Percentiles rank a stretch among this genome's conserved stretches.
Conservation (phyloP, 2,888 invertebrate species). For the Ferrisia virgata region DNA sequence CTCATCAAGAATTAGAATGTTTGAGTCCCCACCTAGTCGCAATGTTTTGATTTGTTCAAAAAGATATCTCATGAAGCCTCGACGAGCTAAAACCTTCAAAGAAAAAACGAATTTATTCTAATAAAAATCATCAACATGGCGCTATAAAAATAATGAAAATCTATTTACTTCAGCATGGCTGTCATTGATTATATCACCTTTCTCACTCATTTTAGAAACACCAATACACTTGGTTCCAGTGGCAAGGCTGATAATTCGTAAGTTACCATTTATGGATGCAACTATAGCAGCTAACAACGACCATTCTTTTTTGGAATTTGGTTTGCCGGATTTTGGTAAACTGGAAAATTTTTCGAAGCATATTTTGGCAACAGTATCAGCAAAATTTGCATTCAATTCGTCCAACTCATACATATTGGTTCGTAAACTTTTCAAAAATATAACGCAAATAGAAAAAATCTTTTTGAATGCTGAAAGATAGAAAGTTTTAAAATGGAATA, state of each 20-base stretch:
- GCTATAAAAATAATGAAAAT: not conserved
- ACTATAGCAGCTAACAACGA: conserved; percentile 76
- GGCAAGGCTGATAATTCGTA: conserved; percentile 58
- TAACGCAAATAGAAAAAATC: not conserved
- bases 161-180: conserved; percentile 80
- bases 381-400: conserved; percentile 50
- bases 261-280: conserved; percentile 51
- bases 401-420: not conserved
- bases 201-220: conserved; percentile 59
- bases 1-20: conserved; percentile 45
- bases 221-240: conserved; percentile 93
- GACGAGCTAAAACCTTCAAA: conserved; percentile 65
- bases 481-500: not conserved
- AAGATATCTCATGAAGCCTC: conserved; percentile 76
- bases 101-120: not conserved
- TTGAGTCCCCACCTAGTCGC: conserved; percentile 51
- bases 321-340: conserved; percentile 78
- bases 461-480: not conserved
- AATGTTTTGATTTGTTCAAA: conserved; percentile 62
- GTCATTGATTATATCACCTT: conserved; percentile 76
- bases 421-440: no score
- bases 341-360: conserved; percentile 62
- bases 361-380: conserved; percentile 59
- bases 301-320: conserved; percentile 69
- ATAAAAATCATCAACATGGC: not conserved